Evolutionary conservation across 2,797 vertebrate genomes (phyloP), one percentile per base, ranked within the genome.

Genomic region (Lepus oiostolus): DNA sequence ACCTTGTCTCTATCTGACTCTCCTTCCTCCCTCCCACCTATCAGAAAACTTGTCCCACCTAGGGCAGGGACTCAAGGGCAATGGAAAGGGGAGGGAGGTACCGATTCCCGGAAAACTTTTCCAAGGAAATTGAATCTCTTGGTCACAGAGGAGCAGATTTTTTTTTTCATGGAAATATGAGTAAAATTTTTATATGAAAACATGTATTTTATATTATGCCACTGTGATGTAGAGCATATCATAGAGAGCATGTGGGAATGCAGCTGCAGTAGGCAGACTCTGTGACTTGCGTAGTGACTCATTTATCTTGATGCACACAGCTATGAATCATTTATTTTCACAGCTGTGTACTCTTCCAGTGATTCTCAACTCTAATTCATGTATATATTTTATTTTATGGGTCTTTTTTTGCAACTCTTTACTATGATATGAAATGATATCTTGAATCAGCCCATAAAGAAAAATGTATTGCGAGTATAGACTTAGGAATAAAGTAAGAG

Each of bases 21-120:
- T 22, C 4, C 10, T 2, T 35, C 1, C 2, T 24, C 42, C 24
- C 42, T 32, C 22, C 26, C 1, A 7, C 12, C 30, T 16, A 0
- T 11, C 5, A 6, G 70, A 60, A 72, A 38, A 42, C 5, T n/a
- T 4, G 30, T 17, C 2, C 21, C 26, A 1, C 32, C 32, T 82
- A 2, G 13, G 42, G 4, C 22, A 60, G 35, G 16, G 0, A 13
- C 28, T 71, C 26, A 28, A 5, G 35, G n/a, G 30, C n/a, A 28
- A 7, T 30, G 22, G 4, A 16, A 0, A 52, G 21, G 2, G 22
- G 17, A 71, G 16, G 5, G 22, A 60, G 62, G 38, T 42, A 42
- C 5, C 38, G 38, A 42, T 42, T 42, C 38, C 38, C 38, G 6
- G 38, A 42, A 42, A 42, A 42, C 5, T 42, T 42, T 42, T 42